A percentile compares a stretch with the other conserved stretches of the same genome.
Evolutionary conservation across 2,797 vertebrate species (phyloP).

Genomic region (Carapus acus): DNA sequence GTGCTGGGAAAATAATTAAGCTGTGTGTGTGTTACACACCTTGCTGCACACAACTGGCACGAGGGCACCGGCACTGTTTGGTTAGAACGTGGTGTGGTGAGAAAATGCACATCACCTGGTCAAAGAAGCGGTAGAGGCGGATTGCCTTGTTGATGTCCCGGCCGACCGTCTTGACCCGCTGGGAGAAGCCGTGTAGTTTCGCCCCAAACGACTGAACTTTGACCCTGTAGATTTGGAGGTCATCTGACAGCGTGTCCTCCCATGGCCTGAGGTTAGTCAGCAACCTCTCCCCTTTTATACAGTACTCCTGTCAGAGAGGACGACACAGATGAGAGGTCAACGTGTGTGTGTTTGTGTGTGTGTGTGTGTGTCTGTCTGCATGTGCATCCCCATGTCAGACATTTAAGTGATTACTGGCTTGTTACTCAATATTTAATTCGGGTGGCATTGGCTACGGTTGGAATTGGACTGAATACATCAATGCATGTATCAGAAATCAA

Average conservation of each 20-base stretch:
- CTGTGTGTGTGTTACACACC: no score
- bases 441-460: no score
- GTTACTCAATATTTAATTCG: no score
- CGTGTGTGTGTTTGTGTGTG: not conserved
- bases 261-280: constrained; percentile 74
- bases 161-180: constrained; percentile 71
- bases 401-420: no score
- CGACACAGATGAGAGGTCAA: no score
- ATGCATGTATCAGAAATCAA: no score
- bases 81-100: no score
- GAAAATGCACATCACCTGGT: constrained; percentile 73
- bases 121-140: constrained; percentile 78
- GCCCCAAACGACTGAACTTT: constrained; percentile 74
- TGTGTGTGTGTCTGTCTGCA: not conserved
- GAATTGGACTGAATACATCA: no score
- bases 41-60: no score
- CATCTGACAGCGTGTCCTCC: constrained; percentile 70
- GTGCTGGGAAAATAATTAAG: no score
- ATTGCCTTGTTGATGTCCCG: constrained; percentile 73
- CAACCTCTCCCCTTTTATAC: constrained; percentile 74
- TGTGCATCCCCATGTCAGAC: no score
- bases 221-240: constrained; percentile 63
- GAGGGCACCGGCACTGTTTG: no score
- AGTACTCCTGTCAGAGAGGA: constrained; percentile 59
- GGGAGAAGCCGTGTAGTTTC: constrained; percentile 79